A percentile compares a stretch with the other conserved stretches of the same genome.
phyloP scores from a whole-genome alignment of 2,888 invertebrate species.

The Campopleginae sp. region DNA sequence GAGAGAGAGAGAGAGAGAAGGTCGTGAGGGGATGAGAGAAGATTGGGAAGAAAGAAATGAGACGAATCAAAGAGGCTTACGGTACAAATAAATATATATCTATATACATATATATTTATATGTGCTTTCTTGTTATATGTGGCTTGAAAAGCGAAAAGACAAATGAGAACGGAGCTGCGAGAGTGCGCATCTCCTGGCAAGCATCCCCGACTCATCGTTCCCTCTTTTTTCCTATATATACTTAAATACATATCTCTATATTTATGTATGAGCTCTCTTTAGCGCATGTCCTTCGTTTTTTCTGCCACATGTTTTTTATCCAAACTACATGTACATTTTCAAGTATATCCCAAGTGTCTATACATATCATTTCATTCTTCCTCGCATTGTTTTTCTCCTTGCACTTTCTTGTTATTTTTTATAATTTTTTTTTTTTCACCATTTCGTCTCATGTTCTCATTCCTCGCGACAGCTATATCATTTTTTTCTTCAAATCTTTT shows the following conservation, averaged over 20 bases:
- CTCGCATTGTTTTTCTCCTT: slow-evolving; percentile 29
- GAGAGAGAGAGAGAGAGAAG: slow-evolving; percentile 43
- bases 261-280: slow-evolving; percentile 41
- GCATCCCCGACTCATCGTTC: slow-evolving; percentile 60
- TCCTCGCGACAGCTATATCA: slow-evolving; percentile 52
- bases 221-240: slow-evolving; percentile 48
- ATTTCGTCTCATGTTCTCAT: slow-evolving; percentile 13
- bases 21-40: slow-evolving; percentile 60
- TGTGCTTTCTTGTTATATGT: slow-evolving; percentile 49
- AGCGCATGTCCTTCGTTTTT: slow-evolving; percentile 58
- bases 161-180: slow-evolving; percentile 70
- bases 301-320: slow-evolving; percentile 20
- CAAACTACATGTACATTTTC: slow-evolving; percentile 18
- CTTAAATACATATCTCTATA: not conserved
- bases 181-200: slow-evolving; percentile 60
- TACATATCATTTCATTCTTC: slow-evolving; percentile 27
- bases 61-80: slow-evolving; percentile 38
- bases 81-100: slow-evolving; percentile 22
- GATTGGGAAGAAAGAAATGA: slow-evolving; percentile 65
- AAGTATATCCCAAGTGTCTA: slow-evolving; percentile 18
- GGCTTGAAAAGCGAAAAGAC: slow-evolving; percentile 74
- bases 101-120: slow-evolving; percentile 20
- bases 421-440: not conserved
- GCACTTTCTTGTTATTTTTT: slow-evolving; percentile 2
- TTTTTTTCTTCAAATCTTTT: slow-evolving; percentile 39